Percentiles rank a stretch among this genome's conserved stretches.
These are phyloP conservation scores for Machimus rusticus DNA, from an alignment of 2,888 invertebrate species.

Conservation along the genomic window DNA sequence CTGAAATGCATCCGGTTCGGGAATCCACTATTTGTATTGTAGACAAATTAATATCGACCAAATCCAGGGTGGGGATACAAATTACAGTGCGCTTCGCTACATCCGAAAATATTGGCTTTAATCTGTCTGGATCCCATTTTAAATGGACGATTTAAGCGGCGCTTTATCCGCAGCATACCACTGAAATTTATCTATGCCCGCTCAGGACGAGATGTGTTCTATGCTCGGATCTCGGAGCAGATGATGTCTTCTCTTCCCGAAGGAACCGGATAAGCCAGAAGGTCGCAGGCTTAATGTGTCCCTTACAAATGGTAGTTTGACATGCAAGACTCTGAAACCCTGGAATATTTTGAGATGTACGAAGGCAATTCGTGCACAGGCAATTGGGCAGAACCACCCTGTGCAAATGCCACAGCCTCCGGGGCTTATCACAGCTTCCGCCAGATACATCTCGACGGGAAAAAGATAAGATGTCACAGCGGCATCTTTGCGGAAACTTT, in stretches of 20 bases:
- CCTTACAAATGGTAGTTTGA: neutral
- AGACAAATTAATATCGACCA: neutral
- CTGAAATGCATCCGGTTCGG: neutral
- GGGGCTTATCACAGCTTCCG: neutral
- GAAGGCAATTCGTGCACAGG: conserved; percentile 2
- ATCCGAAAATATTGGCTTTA: neutral
- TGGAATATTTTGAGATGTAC: neutral
- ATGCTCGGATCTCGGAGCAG: neutral
- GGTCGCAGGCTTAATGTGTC: neutral
- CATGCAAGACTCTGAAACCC: neutral
- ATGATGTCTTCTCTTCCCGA: neutral
- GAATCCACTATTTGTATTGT: neutral
- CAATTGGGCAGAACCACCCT: conserved; percentile 2
- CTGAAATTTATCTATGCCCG: neutral
- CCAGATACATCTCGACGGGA: neutral
- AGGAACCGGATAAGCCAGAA: conserved; percentile 7
- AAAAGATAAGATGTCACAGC: neutral
- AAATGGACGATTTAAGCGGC: neutral
- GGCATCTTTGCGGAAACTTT: neutral
- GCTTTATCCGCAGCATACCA: neutral
- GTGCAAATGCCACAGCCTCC: neutral
- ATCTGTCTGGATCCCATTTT: neutral
- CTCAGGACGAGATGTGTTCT: neutral
- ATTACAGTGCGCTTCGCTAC: neutral
- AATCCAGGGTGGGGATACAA: neutral